Evolutionary conservation across 2,888 invertebrate species (phyloP), one percentile per base, ranked within the genome.

Genomic region (Watsonalla binaria): DNA sequence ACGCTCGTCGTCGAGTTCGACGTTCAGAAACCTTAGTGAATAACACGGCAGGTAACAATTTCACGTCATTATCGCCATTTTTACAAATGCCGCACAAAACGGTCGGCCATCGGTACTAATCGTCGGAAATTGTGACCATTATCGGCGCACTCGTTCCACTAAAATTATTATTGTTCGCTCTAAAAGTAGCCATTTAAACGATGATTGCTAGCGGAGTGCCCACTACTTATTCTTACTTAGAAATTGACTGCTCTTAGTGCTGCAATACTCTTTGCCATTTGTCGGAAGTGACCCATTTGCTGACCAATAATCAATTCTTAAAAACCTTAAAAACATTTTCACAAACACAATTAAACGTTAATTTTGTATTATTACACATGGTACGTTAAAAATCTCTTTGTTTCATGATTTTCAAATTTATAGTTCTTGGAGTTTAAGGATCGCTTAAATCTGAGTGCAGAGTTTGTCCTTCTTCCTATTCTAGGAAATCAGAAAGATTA

Each of bases 111-210:
- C 76, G 76, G 70, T 76, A 69, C 83, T 90, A 90, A 90, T 90
- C 82, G 90, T 84, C 86, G 90, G 89, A 90, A 90, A 90, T 89
- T 84, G 89, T 82, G 73, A 79, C 88, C 88, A 89, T 89, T 88
- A 89, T 86, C 80, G 85, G 80, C 76, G 80, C 86, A 84, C 84
- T 88, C 84, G 79, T 74, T 82, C 70, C 82, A 86, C 90, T 89
- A 87, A 87, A 90, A 87, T 87, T 82, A 88, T 90, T 84, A 89
- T 90, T 90, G 90, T 89, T 87, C 89, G 79, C 79, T 78, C 80
- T 88, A 83, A 89, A 85, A 88, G 90, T 84, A 83, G 79, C 87
- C 87, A 82, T 89, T 90, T 85, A 81, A 76, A 61, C 61, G 64
- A 60, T 74, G 82, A 85, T 86, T 83, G 84, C 82, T 66, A 61